Evolutionary conservation across 2,113 vertebrate genomes (phyloP), one percentile per base, ranked within the genome.

Genomic region (Prionailurus viverrinus): DNA sequence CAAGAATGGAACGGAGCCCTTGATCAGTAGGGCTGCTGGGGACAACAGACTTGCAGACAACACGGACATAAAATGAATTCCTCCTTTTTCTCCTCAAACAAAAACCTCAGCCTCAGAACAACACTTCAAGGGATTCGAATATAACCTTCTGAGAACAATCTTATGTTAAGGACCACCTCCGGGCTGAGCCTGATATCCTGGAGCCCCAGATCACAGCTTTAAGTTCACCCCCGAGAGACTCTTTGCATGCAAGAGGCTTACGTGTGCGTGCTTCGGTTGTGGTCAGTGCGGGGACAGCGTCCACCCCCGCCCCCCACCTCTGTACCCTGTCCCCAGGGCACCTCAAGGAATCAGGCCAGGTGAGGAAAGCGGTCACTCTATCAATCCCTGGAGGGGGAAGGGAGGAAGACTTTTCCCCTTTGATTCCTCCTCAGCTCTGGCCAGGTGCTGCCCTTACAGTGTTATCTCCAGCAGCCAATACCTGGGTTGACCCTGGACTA

Each of bases 61-160:
- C 76, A 41, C 66, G 48, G 76, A 83, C 76, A 83, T 83, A 68
- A 83, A 89, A 89, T 58, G 12, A 84, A 83, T 83, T 69, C 39
- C 33, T 83, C 68, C 45, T 66, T 73, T 48, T 82, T 23, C 16
- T 82, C 55, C 36, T 68, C 23, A 66, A 95, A 61, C 4, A 13
- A 74, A 58, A 73, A 93, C 83, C 25, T 29, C 36, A 66, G 0
- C 13, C 68, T n/a, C 80, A 65, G 68, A 73, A 45, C 3, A 90
- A 23, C 16, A 61, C 87, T 18, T 85, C 4, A 16, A 55, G 45
- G 29, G 3, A 7, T 90, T 61, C 73, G 80, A 9, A n/a, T 73
- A 5, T 63, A 90, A 90, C 41, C 11, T 79, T 29, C 39, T 36
- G 29, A 39, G 81, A 66, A 69, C 36, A 66, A 21, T 91, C 89